These are phyloP conservation scores for Hemibagrus wyckioides DNA, from an alignment of 2,113 vertebrate genomes.

Conservation along the genomic window DNA sequence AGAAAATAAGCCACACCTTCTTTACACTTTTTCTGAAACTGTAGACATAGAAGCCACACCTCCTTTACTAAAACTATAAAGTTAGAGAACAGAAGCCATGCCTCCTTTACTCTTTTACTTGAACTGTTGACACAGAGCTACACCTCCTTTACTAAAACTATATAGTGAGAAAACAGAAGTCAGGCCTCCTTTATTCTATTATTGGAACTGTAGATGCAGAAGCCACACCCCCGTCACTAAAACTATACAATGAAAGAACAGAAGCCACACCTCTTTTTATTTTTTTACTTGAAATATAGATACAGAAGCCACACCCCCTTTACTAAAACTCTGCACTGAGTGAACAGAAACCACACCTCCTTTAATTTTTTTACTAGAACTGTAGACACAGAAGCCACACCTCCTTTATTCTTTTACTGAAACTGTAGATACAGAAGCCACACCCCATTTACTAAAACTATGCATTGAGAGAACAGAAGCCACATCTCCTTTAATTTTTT, in stretches of 20 bases:
- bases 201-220: neutral
- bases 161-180: neutral
- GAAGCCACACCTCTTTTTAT: neutral
- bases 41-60: neutral
- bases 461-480: neutral
- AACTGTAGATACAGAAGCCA: neutral
- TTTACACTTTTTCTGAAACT: neutral
- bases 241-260: neutral
- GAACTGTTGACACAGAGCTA: neutral
- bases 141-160: neutral
- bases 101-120: neutral
- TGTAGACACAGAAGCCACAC: neutral
- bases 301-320: too few species aligned
- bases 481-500: neutral
- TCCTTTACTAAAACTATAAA: neutral
- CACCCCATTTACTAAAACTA: neutral
- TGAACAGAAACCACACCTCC: too few species aligned
- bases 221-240: neutral
- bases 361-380: neutral
- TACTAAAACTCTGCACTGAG: neutral
- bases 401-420: neutral
- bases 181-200: neutral
- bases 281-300: neutral
- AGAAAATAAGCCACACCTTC: too few species aligned
- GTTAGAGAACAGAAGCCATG: neutral